These are phyloP conservation scores for Nannoperca australis DNA, from an alignment of 2,797 vertebrate species.

Conservation along the genomic window DNA sequence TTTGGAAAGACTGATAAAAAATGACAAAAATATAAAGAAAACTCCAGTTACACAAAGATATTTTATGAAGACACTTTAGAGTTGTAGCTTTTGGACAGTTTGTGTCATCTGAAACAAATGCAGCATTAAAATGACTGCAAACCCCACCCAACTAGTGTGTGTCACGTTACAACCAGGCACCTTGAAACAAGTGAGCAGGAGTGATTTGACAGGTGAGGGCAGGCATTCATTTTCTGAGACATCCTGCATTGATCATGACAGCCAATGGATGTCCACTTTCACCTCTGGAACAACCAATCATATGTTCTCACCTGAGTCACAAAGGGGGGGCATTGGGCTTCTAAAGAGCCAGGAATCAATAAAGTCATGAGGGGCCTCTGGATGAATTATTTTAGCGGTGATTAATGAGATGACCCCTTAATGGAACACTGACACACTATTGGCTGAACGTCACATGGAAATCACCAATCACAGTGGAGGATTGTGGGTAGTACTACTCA, in stretches of 20 bases:
- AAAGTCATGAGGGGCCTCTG: conserved; percentile 66
- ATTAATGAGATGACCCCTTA: conserved; percentile 71
- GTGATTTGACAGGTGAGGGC: conserved; percentile 41
- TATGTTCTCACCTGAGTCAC: conserved; percentile 53
- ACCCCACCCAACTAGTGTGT: neutral
- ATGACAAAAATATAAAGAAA: neutral
- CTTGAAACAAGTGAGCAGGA: conserved; percentile 38
- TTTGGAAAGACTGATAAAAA: neutral
- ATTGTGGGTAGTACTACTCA: conserved; percentile 30
- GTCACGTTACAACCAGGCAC: neutral
- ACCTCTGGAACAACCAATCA: conserved; percentile 71
- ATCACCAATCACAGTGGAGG: conserved; percentile 49
- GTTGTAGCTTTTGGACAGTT: neutral
- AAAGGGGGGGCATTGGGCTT: conserved; percentile 39
- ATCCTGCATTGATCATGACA: conserved; percentile 57
- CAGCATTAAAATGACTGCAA: neutral
- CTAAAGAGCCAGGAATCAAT: conserved; percentile 75
- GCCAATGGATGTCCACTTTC: conserved; percentile 69
- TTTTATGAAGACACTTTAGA: neutral
- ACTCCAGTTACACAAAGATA: neutral
- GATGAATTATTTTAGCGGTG: conserved; percentile 68
- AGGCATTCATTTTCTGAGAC: conserved; percentile 53
- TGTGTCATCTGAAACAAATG: neutral
- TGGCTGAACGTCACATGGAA: conserved; percentile 54
- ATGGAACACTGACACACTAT: conserved; percentile 60